Base-by-base conservation (phyloP, 1,140 invertebrate species). In the Drosophila parabipectinata region DNA sequence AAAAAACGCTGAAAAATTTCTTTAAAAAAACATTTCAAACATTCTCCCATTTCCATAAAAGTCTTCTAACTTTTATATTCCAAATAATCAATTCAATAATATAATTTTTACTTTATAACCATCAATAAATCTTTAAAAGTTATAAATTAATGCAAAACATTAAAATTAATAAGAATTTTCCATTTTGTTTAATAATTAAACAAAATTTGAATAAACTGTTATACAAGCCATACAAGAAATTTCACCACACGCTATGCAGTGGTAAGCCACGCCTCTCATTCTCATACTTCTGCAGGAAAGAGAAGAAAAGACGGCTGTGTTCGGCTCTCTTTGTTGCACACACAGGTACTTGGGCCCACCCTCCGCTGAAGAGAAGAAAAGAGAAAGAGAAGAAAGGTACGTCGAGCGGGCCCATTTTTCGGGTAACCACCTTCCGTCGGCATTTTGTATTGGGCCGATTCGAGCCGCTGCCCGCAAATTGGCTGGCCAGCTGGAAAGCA, bases 381-480 rank as follows among this genome's bases (percentile, higher is more conserved):
- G 39, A 44, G 39, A 8, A 8, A 44, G 39, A 15, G 39, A 6
- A 18, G 15, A 15, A 41, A 21, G 15, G 39, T 14, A 8, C n/a
- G 39, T n/a, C 14, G 39, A 44, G 39, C 15, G 39, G 12, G 34
- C 34, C 34, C 34, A 37, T 37, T 37, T 37, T 37, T 12, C 10
- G 7, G 3, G 34, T 12, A 12, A 10, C 39, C 39, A 18, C 39
- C n/a, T 44, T 15, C 39, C 39, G 39, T 44, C 39, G 39, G 39
- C 39, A 44, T 44, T 44, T 44, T 44, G 39, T 44, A 44, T 44
- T 44, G 39, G 39, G 8, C 39, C 39, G n/a, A 44, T 44, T 44
- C n/a, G n/a, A 14, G 39, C 39, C 15, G 8, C 15, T 44, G 39
- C 14, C 39, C 32, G 32, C 32, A 34, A 34, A 34, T 34, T 34